A percentile compares a stretch with the other conserved stretches of the same genome.
These are phyloP conservation scores for Chymomyza procnemis DNA, from an alignment of 2,888 invertebrate species.

Conservation along the genomic window DNA sequence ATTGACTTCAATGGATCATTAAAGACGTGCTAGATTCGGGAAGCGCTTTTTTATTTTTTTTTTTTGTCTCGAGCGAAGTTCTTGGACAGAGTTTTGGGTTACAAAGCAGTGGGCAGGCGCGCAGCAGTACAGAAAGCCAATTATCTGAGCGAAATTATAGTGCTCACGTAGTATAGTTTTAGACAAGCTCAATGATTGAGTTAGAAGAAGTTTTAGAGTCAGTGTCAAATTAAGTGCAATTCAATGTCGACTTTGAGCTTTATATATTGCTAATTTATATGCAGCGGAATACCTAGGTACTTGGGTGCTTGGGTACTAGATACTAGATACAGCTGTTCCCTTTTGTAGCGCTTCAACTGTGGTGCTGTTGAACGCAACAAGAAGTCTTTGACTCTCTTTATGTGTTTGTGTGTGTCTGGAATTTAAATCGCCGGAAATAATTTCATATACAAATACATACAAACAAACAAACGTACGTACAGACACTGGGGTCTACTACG, in stretches of 20 bases:
- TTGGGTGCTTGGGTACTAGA: too few species aligned
- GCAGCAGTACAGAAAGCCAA: constrained; percentile 32
- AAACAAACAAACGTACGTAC: constrained; percentile 17
- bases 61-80: too few species aligned
- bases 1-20: constrained; percentile 67
- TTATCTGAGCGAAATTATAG: constrained; percentile 63
- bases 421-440: constrained; percentile 71
- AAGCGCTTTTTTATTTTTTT: too few species aligned
- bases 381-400: constrained; percentile 52
- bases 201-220: constrained; percentile 24
- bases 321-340: neutral
- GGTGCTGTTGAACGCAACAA: constrained; percentile 36
- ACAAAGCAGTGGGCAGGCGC: neutral
- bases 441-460: constrained; percentile 50
- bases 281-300: neutral
- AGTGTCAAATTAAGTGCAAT: constrained; percentile 53
- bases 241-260: constrained; percentile 6
- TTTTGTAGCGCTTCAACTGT: neutral
- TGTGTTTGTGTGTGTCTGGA: constrained; percentile 51
- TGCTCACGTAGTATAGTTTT: constrained; percentile 39
- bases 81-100: constrained; percentile 11
- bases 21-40: constrained; percentile 62
- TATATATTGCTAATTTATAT: neutral
- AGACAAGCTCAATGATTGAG: constrained; percentile 52
- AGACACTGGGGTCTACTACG: constrained; percentile 38